Conservation (phyloP, 2,113 vertebrate species). For the Spea multiplicata region DNA sequence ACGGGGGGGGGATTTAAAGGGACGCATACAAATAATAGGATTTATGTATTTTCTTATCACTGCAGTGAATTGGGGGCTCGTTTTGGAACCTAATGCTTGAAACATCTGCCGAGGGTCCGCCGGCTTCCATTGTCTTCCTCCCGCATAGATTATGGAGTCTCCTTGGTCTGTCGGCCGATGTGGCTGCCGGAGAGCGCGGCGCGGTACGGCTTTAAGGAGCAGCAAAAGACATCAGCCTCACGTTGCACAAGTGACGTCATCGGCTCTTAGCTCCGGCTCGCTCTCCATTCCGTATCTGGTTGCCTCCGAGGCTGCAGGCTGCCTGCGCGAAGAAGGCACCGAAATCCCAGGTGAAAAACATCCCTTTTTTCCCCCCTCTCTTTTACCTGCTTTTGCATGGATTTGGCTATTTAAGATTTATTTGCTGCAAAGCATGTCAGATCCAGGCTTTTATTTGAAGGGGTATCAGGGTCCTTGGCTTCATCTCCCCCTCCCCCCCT, state of each 20-base stretch:
- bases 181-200: constrained; percentile 55
- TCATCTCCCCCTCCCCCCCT: constrained; percentile 10
- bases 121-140: background rate
- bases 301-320: constrained; percentile 74
- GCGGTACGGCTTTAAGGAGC: constrained; percentile 83
- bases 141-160: background rate
- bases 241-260: constrained; percentile 89
- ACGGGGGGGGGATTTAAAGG: no score
- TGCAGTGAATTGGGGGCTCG: no score
- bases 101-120: background rate
- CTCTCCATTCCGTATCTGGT: constrained; percentile 69
- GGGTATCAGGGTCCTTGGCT: background rate
- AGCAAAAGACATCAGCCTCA: constrained; percentile 85
- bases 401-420: no score
- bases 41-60: no score
- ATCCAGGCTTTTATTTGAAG: background rate
- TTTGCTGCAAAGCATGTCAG: no score
- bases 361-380: constrained; percentile 55
- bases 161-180: background rate
- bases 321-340: constrained; percentile 61
- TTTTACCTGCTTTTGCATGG: constrained; percentile 22
- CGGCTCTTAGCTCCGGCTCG: constrained; percentile 73
- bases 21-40: no score
- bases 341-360: constrained; percentile 60
- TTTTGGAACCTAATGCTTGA: background rate